Percentiles rank a stretch among this genome's conserved stretches.
phyloP scores from a whole-genome alignment of 2,888 invertebrate species.

The Dicranocentrus wangi region DNA sequence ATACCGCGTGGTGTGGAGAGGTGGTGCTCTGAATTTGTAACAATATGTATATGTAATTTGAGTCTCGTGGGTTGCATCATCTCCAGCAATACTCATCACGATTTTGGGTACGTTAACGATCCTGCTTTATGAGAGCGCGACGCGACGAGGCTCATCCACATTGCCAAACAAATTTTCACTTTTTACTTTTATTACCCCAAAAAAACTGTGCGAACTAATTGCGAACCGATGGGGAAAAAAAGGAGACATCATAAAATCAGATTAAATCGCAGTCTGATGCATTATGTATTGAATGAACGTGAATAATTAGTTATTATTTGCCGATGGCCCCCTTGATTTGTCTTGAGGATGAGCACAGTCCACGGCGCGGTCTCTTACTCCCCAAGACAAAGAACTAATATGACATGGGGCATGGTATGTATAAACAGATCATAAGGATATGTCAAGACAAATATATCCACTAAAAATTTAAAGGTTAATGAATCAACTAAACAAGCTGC shows the following conservation, averaged over 20 bases:
- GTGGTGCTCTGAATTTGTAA: slow-evolving; percentile 47
- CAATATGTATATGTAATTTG: not conserved
- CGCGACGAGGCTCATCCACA: not conserved
- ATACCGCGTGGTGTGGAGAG: not conserved
- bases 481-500: too few relatives aligned
- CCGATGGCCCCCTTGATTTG: too few relatives aligned
- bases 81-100: slow-evolving; percentile 36
- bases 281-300: not conserved
- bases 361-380: too few relatives aligned
- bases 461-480: too few relatives aligned
- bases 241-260: slow-evolving; percentile 11
- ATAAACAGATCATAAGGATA: too few relatives aligned
- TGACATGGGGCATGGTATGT: too few relatives aligned
- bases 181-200: slow-evolving; percentile 1
- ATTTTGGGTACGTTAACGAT: slow-evolving; percentile 1
- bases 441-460: too few relatives aligned
- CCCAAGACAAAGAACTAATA: too few relatives aligned
- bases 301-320: too few relatives aligned
- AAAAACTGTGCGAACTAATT: not conserved
- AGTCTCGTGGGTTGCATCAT: slow-evolving; percentile 37
- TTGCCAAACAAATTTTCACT: not conserved
- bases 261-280: not conserved
- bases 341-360: too few relatives aligned
- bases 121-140: slow-evolving; percentile 8
- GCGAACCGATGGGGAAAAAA: not conserved